Percentiles rank a stretch among this genome's conserved stretches.
Conservation (phyloP, 2,888 invertebrate genomes). For the Xestia xanthographa region DNA sequence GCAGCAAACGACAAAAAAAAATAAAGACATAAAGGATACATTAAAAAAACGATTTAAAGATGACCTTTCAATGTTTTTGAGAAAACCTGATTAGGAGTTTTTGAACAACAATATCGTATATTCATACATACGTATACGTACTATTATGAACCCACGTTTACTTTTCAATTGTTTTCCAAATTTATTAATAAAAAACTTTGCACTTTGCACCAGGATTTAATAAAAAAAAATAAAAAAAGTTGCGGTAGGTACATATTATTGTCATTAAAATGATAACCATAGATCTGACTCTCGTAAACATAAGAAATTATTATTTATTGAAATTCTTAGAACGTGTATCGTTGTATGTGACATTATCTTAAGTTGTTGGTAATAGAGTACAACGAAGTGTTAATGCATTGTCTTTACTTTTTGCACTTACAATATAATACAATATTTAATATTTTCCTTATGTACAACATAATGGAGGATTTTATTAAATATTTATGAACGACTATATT, state of each 20-base stretch:
- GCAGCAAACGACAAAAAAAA: neutral
- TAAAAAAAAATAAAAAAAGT: too few species aligned
- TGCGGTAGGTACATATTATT: too few species aligned
- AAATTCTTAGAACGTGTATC: neutral
- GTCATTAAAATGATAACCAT: neutral
- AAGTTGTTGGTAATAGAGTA: neutral
- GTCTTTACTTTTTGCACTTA: neutral
- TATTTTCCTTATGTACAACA: slow-evolving; percentile 23
- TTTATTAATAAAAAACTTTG: too few species aligned
- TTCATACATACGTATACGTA: too few species aligned
- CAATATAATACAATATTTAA: slow-evolving; percentile 21
- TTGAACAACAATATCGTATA: neutral
- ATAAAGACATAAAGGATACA: neutral
- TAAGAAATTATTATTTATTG: slow-evolving; percentile 17
- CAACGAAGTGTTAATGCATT: slow-evolving; percentile 5
- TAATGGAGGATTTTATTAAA: neutral
- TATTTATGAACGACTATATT: slow-evolving; percentile 5
- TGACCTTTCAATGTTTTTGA: neutral
- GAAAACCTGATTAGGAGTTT: neutral
- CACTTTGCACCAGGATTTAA: too few species aligned
- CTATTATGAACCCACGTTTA: too few species aligned
- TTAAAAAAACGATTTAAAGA: neutral
- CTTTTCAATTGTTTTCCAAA: too few species aligned
- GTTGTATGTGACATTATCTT: neutral
- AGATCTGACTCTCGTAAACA: neutral